Percentiles rank a stretch among this genome's conserved stretches.
These are phyloP conservation scores for Tridacna crocea DNA, from an alignment of 2,888 invertebrate genomes.

Conservation along the genomic window DNA sequence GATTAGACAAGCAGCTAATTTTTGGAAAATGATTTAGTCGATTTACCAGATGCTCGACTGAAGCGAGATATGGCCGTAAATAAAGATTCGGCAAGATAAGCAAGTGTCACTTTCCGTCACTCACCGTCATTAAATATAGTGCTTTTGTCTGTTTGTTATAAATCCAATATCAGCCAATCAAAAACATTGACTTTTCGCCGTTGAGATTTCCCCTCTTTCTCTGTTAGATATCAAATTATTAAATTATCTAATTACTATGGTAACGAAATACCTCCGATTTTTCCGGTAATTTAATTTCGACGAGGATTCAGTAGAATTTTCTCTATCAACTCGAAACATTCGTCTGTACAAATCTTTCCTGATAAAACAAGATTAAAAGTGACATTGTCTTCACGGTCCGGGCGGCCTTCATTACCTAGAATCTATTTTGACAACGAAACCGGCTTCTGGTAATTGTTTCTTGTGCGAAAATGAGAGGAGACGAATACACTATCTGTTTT, in stretches of 20 bases:
- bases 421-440: slow-evolving; percentile 7
- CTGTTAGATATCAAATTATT: slow-evolving; percentile 14
- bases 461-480: background rate
- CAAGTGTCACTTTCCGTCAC: background rate
- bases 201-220: slow-evolving; percentile 4
- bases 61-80: too few species aligned
- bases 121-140: background rate
- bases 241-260: slow-evolving; percentile 7
- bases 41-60: too few species aligned
- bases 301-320: background rate
- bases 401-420: background rate
- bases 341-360: background rate
- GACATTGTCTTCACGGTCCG: slow-evolving; percentile 2
- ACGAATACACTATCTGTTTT: background rate
- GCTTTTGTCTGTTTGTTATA: background rate
- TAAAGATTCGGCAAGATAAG: too few species aligned
- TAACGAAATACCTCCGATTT: slow-evolving; percentile 3
- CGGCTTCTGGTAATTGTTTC: background rate
- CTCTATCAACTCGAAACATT: background rate
- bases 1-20: too few species aligned
- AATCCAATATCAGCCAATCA: slow-evolving; percentile 1
- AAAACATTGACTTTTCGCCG: background rate
- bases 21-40: too few species aligned
- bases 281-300: background rate
- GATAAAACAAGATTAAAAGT: background rate